Evolutionary conservation across 2,113 vertebrate genomes (phyloP).

Genomic region (Pedionomus torquatus): DNA sequence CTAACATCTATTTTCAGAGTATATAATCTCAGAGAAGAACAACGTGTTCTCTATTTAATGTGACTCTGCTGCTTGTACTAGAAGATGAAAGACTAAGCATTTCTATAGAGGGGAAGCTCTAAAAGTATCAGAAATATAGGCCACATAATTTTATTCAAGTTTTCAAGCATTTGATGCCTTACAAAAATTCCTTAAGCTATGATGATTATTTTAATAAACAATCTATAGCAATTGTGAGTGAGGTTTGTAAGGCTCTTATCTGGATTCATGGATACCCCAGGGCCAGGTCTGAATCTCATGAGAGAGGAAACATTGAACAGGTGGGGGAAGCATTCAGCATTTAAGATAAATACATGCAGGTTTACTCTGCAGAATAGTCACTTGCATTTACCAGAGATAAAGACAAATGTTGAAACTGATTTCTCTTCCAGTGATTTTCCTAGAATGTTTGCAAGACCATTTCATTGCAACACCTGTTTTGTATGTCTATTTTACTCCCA

Average conservation of each 20-base stretch:
- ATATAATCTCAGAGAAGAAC: background rate
- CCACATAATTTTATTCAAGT: background rate
- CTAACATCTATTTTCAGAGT: background rate
- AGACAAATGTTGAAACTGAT: background rate
- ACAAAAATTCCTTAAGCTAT: background rate
- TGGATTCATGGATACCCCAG: background rate
- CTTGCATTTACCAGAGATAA: rapidly evolving
- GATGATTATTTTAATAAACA: too few species aligned
- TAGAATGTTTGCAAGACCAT: background rate
- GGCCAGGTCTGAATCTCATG: background rate
- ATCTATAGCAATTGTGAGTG: background rate
- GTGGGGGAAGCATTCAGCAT: background rate
- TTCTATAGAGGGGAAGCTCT: background rate
- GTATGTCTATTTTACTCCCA: background rate
- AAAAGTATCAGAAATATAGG: background rate
- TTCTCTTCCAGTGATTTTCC: background rate
- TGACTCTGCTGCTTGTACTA: background rate
- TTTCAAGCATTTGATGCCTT: background rate
- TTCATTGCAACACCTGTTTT: background rate
- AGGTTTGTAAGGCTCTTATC: background rate
- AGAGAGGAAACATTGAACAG: background rate
- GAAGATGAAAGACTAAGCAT: background rate
- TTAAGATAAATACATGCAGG: background rate
- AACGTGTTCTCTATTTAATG: background rate
- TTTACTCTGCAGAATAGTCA: background rate